Evolutionary conservation across 2,113 vertebrate genomes (phyloP), one percentile per base, ranked within the genome.

Genomic region (Istiophorus platypterus): DNA sequence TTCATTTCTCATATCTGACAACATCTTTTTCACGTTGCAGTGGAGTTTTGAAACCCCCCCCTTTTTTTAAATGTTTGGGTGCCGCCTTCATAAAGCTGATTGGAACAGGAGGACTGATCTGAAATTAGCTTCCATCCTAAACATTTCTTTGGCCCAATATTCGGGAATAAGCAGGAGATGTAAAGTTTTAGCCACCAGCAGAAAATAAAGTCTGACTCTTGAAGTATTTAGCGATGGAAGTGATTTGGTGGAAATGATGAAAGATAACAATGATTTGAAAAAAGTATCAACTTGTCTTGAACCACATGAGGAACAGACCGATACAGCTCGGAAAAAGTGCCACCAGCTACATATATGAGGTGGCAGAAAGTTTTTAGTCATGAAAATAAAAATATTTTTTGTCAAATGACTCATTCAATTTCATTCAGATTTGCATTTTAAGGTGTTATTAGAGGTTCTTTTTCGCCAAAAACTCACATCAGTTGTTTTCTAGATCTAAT

Each of bases 91-190:
- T 92, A 65, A 87, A 91, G 72, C 79, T 62, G 62, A 29, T 13
- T 17, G 17, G 81, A 88, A 41, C 81, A 71, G 87, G 82, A 85
- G 11, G 18, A 81, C 79, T 91, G 88, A 85, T 83, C 74, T 58
- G 41, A 79, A n/a, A 8, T 26, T 24, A 39, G 6, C 17, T 41
- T 24, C 14, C 2, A 10, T 31, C 1, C 22, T 13, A 0, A 59
- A 47, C 42, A 22, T 11, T 15, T 56, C 17, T 15, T 1, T 17
- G 18, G 27, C 22, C 5, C 14, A 31, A 0, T 31, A 17, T 31
- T 61, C 8, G 31, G 52, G 2, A 39, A 39, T 39, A 39, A 39
- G 7, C 37, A 39, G 10, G 37, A 39, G 37, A 9, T 39, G 37
- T 39, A 39, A 39, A 7, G 37, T 39, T 2, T 7, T 39, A 10